Percentiles rank a stretch among this genome's conserved stretches.
Conservation (phyloP, 2,797 vertebrate genomes). For the Macrochelys suwanniensis region DNA sequence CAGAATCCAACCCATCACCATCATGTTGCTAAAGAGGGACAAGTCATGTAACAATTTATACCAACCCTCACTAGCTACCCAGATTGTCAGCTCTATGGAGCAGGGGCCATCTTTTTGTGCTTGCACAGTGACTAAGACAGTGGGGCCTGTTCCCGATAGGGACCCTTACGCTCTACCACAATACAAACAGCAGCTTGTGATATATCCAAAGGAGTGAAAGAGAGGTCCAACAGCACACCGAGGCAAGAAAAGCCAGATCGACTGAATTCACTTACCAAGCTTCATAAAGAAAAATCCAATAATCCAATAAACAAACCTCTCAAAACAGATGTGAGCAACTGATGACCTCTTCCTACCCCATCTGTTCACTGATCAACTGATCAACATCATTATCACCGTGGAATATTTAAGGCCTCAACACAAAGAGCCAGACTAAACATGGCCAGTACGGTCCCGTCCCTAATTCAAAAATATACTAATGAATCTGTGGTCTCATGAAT, state of each 20-base stretch:
- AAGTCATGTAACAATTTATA: not conserved
- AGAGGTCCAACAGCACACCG: not conserved
- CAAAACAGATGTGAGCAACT: not conserved
- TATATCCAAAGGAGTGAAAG: not conserved
- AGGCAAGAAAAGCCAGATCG: not conserved
- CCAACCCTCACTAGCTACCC: not conserved
- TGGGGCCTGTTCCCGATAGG: not conserved
- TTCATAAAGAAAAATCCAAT: not conserved
- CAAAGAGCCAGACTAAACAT: not conserved
- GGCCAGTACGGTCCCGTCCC: not conserved
- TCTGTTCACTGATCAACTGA: not conserved
- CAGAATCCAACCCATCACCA: not conserved
- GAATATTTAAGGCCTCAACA: not conserved
- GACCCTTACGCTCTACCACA: not conserved
- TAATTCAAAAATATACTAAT: not conserved
- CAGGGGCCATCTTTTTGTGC: not conserved
- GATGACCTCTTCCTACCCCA: not conserved
- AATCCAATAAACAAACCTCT: not conserved
- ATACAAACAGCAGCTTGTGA: not conserved
- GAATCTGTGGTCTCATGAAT: not conserved
- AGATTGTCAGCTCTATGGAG: not conserved
- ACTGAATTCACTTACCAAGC: not conserved
- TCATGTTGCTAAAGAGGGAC: not conserved
- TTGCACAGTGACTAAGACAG: not conserved
- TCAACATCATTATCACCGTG: not conserved